These are phyloP conservation scores for Drosophila putrida DNA, from an alignment of 2,888 invertebrate species.

Conservation along the genomic window DNA sequence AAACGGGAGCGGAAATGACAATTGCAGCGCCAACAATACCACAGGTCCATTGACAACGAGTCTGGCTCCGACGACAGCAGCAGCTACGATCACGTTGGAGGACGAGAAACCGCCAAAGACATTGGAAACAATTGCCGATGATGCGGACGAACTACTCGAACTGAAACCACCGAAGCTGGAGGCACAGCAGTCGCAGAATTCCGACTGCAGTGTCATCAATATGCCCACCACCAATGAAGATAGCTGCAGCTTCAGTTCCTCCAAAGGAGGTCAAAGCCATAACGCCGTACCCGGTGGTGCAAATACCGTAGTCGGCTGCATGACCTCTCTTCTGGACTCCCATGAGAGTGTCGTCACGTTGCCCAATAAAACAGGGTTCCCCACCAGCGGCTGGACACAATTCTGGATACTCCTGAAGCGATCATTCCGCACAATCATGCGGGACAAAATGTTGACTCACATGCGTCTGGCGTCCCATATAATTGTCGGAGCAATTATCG, in stretches of 20 bases:
- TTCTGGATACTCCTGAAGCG: slow-evolving; percentile 95
- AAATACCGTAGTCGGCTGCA: slow-evolving; percentile 86
- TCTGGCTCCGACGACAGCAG: background rate
- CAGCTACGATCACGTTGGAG: slow-evolving; percentile 84
- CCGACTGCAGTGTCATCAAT: slow-evolving; percentile 82
- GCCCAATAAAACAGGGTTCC: slow-evolving; percentile 90
- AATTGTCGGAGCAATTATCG: slow-evolving; percentile 95
- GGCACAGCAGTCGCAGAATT: slow-evolving; percentile 79
- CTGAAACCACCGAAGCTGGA: slow-evolving; percentile 85
- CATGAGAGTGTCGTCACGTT: slow-evolving; percentile 90
- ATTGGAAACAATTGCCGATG: slow-evolving; percentile 85
- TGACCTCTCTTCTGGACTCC: slow-evolving; percentile 90
- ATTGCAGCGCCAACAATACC: slow-evolving; percentile 34
- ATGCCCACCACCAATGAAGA: slow-evolving; percentile 78
- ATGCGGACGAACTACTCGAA: slow-evolving; percentile 79
- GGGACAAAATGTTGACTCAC: slow-evolving; percentile 95
- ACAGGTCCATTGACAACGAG: background rate
- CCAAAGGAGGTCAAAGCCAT: slow-evolving; percentile 84
- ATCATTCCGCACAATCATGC: slow-evolving; percentile 92
- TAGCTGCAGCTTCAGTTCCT: slow-evolving; percentile 79
- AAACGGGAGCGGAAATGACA: slow-evolving; percentile 80
- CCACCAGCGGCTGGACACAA: slow-evolving; percentile 93
- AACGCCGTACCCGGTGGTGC: slow-evolving; percentile 69
- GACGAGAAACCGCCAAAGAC: slow-evolving; percentile 86
- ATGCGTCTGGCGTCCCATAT: slow-evolving; percentile 91